phyloP scores from a whole-genome alignment of 2,888 invertebrate genomes.

The Lissocephala sabroskyi region DNA sequence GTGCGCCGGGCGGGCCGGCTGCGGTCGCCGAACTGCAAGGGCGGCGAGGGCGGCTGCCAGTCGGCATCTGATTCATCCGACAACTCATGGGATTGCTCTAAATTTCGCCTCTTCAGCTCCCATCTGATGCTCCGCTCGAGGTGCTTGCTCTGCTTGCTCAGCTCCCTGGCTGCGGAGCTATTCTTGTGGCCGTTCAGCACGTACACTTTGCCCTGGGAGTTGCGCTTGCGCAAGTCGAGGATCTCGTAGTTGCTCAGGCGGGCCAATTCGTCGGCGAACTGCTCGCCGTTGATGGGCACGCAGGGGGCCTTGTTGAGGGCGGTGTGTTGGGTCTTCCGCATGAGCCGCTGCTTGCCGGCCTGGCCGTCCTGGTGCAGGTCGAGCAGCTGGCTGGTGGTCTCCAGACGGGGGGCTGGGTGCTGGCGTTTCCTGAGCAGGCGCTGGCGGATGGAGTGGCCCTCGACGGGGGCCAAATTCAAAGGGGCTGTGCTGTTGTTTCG shows the following conservation, averaged over 20 bases:
- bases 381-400: constrained; percentile 16
- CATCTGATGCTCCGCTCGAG: constrained; percentile 43
- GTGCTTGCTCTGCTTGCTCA: constrained; percentile 23
- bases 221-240: constrained; percentile 60
- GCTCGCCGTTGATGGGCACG: constrained; percentile 60
- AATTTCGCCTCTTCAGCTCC: constrained; percentile 26
- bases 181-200: constrained; percentile 26
- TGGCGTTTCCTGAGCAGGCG: constrained; percentile 8
- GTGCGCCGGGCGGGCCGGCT: neutral
- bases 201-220: constrained; percentile 39
- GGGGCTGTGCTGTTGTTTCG: constrained; percentile 12
- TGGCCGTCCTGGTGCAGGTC: constrained; percentile 30
- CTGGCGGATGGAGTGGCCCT: constrained; percentile 12
- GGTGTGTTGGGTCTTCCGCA: neutral
- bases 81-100: neutral
- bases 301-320: constrained; percentile 49
- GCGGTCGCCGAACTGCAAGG: constrained; percentile 5
- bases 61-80: neutral
- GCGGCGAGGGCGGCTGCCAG: constrained; percentile 7
- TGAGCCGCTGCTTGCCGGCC: constrained; percentile 4
- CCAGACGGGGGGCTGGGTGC: neutral
- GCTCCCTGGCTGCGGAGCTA: neutral
- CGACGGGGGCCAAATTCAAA: constrained; percentile 30
- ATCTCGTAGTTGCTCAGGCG: constrained; percentile 65
- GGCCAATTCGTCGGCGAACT: constrained; percentile 54